These are phyloP conservation scores for Cynoglossus semilaevis DNA, from an alignment of 2,113 vertebrate species.

Conservation along the genomic window DNA sequence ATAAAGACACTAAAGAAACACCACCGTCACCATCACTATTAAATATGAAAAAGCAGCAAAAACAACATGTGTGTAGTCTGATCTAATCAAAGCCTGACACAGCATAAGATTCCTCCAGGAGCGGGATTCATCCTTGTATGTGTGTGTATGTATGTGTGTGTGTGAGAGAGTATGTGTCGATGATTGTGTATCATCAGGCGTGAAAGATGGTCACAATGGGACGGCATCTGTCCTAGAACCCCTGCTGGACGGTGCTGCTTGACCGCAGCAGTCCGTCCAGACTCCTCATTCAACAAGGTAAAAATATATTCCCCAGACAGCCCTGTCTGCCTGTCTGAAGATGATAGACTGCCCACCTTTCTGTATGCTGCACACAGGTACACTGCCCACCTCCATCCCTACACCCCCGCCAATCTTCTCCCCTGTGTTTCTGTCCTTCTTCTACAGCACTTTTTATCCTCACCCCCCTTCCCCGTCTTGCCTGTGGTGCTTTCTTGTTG, in stretches of 20 bases:
- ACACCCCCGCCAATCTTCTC: conserved; percentile 12
- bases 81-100: no score
- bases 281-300: conserved; percentile 46
- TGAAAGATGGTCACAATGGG: conserved; percentile 32
- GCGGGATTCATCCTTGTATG: no score
- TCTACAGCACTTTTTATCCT: conserved; percentile 36
- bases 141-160: neutral
- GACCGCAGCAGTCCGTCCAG: conserved; percentile 31
- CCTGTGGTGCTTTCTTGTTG: conserved; percentile 4
- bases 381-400: neutral
- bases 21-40: no score
- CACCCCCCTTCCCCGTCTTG: conserved; percentile 4
- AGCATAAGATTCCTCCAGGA: no score
- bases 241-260: conserved; percentile 29
- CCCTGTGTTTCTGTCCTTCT: conserved; percentile 26
- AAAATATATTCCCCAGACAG: conserved; percentile 72
- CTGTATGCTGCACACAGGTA: conserved; percentile 64
- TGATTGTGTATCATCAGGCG: conserved; percentile 8
- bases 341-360: conserved; percentile 66
- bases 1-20: no score
- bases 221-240: conserved; percentile 33
- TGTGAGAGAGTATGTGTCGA: conserved; percentile 1
- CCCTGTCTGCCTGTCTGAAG: conserved; percentile 57
- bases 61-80: no score
- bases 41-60: no score